Evolutionary conservation across 92 coral and sea anemone genomes (phyloP).

Genomic region (Bergia sp.): DNA sequence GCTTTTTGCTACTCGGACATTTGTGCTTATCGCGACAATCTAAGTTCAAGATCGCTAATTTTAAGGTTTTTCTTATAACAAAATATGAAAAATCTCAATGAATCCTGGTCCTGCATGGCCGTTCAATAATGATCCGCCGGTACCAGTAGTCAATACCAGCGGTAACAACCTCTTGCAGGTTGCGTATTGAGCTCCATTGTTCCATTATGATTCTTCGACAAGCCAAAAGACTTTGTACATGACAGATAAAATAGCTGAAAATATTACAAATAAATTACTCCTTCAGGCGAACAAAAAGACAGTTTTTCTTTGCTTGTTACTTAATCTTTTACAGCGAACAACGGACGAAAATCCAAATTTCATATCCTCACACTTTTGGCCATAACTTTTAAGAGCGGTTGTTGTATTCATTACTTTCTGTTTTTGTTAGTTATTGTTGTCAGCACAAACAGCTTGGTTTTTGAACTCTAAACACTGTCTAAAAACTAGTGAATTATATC

Average conservation of each 20-base stretch:
- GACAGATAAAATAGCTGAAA: background rate
- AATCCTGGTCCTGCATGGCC: background rate
- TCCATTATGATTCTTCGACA: constrained; percentile 28
- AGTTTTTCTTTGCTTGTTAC: background rate
- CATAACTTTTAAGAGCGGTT: background rate
- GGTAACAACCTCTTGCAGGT: constrained; percentile 10
- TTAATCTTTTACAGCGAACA: background rate
- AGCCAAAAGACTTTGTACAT: background rate
- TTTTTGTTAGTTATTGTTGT: background rate
- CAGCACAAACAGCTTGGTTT: background rate
- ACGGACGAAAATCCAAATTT: background rate
- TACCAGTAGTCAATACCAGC: constrained; percentile 28
- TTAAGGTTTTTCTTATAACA: no score
- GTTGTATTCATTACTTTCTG: background rate
- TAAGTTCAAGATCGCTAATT: no score
- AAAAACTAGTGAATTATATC: background rate
- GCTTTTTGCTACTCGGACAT: no score
- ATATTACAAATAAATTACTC: background rate
- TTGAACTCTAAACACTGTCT: no score
- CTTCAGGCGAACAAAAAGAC: background rate
- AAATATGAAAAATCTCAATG: no score
- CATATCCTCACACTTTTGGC: background rate
- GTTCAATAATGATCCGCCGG: background rate
- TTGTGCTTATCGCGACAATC: no score
- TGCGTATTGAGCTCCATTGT: constrained; percentile 22